phyloP scores from a whole-genome alignment of 2,888 invertebrate genomes.

The Drosophila niveifrons region DNA sequence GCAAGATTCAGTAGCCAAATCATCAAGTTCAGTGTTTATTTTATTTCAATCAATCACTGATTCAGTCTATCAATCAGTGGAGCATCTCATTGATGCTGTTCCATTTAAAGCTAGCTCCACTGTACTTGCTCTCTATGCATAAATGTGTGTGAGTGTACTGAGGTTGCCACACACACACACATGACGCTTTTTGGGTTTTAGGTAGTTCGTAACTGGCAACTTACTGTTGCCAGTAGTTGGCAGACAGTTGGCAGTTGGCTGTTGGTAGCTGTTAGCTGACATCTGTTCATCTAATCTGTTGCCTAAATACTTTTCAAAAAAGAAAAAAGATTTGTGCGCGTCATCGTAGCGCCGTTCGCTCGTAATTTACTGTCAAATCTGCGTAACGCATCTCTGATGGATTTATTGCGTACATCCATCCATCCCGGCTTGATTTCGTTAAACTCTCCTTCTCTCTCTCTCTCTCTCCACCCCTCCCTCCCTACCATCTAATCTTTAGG shows the following conservation, averaged over 20 bases:
- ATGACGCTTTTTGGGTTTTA: slow-evolving; percentile 1
- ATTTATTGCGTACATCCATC: slow-evolving; percentile 41
- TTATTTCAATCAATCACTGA: not conserved
- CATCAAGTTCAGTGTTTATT: too few relatives aligned
- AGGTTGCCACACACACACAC: slow-evolving; percentile 22
- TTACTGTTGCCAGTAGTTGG: slow-evolving; percentile 24
- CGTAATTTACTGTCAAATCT: slow-evolving; percentile 57
- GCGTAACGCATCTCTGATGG: slow-evolving; percentile 51
- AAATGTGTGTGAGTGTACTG: not conserved
- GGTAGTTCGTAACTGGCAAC: slow-evolving; percentile 7
- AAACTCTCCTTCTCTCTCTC: not conserved
- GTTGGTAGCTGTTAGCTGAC: slow-evolving; percentile 48
- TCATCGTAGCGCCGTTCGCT: slow-evolving; percentile 42
- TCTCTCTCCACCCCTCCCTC: not conserved
- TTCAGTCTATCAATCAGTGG: not conserved
- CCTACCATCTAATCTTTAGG: not conserved
- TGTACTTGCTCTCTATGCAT: slow-evolving; percentile 5
- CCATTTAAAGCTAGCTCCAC: slow-evolving; percentile 5
- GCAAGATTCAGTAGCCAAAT: too few relatives aligned
- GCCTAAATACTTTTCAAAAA: slow-evolving; percentile 55
- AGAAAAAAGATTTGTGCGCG: slow-evolving; percentile 54
- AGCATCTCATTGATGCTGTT: not conserved
- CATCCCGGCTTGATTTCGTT: slow-evolving; percentile 27
- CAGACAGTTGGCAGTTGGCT: slow-evolving; percentile 13
- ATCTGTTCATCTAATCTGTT: slow-evolving; percentile 63